phyloP scores from a whole-genome alignment of 2,888 invertebrate genomes.

The Mamestra brassicae region DNA sequence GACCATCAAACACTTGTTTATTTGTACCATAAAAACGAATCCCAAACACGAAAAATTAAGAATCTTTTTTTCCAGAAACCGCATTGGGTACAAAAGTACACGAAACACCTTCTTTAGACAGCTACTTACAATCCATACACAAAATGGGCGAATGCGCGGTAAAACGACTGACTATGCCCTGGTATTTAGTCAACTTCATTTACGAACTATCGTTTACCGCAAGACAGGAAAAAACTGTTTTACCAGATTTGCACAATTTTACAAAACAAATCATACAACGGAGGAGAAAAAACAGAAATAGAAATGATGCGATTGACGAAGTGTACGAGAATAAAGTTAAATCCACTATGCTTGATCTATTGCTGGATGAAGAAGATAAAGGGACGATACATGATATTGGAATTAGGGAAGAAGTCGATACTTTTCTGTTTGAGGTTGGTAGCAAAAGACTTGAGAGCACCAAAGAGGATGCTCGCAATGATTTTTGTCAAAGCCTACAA shows the following conservation, averaged over 20 bases:
- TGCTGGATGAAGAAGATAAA: slow-evolving; percentile 89
- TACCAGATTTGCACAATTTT: slow-evolving; percentile 1
- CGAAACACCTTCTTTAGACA: not conserved
- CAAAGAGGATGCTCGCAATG: not conserved
- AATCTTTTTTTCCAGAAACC: slow-evolving; percentile 3
- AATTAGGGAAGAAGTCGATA: slow-evolving; percentile 92
- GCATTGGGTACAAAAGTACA: slow-evolving; percentile 6
- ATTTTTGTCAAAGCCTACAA: too few relatives aligned
- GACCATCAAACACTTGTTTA: not conserved
- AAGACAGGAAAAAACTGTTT: not conserved
- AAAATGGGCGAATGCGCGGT: not conserved
- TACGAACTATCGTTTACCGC: not conserved
- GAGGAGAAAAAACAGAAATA: slow-evolving; percentile 6
- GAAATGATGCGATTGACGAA: not conserved
- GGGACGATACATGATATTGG: slow-evolving; percentile 89
- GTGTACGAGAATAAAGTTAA: slow-evolving; percentile 58
- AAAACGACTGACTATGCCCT: not conserved
- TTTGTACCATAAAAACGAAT: not conserved
- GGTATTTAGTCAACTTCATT: not conserved
- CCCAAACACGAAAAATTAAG: too few relatives aligned
- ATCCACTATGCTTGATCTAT: slow-evolving; percentile 90
- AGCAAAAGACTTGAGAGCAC: not conserved
- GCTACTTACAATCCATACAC: slow-evolving; percentile 11
- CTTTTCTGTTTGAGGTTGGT: slow-evolving; percentile 92
- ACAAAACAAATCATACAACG: slow-evolving; percentile 16